Base-by-base conservation (phyloP, 2,888 invertebrate genomes). In the Drosophila meridiana region DNA sequence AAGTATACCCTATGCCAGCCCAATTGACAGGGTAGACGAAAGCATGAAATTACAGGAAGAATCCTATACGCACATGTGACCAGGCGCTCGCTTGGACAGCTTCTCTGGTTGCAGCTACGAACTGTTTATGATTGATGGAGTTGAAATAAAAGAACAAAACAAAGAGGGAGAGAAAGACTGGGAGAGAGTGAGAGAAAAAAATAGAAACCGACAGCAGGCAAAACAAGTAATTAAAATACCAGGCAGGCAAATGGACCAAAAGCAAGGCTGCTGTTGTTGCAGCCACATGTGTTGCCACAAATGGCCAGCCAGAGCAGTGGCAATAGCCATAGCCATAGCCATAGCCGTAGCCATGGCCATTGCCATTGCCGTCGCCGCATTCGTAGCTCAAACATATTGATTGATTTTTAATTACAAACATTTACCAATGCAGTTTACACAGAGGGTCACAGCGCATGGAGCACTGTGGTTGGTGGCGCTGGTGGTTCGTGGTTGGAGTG, bases 361-460 rank as follows among this genome's bases (percentile, higher is more conserved):
- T 0, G 56, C 42, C 26, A n/a, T 11, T 4, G 42, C 30, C 20
- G 52, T 43, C 28, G 78, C 59, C 59, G 52, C 71, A 82, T 61
- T 69, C 75, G 81, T 68, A 69, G 76, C 78, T 73, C 78, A 66
- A 85, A 76, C 80, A 85, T 83, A 87, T 87, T 87, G 89, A 87
- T 87, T 87, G 87, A 89, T 87, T 87, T 87, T 87, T 89, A 89
- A 87, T 87, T 87, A 87, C 87, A 81, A 85, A 80, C 85, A 85
- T 85, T 83, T 85, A 84, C 76, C 73, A 73, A 62, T 59, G 72
- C 76, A 76, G 68, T 72, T 79, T 76, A 59, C 64, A 68, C 72
- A 64, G 78, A 81, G 74, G 74, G 75, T 73, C 65, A 58, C 40
- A 61, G 60, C 56, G 70, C 66, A 74, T 57, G 13, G 28, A 47